Evolutionary conservation across 1,140 invertebrate species (phyloP).

Genomic region (Asobara japonica): DNA sequence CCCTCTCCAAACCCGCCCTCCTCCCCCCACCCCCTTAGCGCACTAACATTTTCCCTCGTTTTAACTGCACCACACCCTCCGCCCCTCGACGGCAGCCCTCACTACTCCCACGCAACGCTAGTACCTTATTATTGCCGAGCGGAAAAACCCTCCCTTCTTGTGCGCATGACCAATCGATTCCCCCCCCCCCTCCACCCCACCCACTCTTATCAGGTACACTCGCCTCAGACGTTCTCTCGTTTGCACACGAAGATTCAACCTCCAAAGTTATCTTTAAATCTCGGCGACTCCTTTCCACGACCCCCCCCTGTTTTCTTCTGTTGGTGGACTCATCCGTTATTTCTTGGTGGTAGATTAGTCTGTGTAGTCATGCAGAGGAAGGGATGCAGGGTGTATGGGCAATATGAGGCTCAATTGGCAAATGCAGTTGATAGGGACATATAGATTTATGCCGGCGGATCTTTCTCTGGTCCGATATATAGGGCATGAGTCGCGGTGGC

Average conservation of each 20-base stretch:
- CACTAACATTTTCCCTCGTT: slow-evolving; percentile 14
- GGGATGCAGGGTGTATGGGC: too few species aligned
- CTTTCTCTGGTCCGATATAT: too few species aligned
- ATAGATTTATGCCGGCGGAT: too few species aligned
- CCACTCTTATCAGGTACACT: background rate
- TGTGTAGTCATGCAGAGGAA: too few species aligned
- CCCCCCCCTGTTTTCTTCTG: background rate
- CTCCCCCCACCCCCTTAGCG: slow-evolving; percentile 4
- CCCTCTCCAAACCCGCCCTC: background rate
- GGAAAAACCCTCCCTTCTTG: slow-evolving; percentile 10
- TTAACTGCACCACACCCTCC: background rate
- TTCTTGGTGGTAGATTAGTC: background rate
- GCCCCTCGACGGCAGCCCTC: background rate
- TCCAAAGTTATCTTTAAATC: slow-evolving; percentile 2
- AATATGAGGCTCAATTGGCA: too few species aligned
- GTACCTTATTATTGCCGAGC: background rate
- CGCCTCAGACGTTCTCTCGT: background rate
- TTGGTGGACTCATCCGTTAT: background rate
- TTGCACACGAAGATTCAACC: background rate
- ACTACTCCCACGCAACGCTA: background rate
- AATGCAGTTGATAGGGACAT: too few species aligned
- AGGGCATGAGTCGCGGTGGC: too few species aligned
- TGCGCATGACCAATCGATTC: slow-evolving; percentile 39
- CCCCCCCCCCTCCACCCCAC: background rate
- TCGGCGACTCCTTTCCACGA: background rate